Conservation (phyloP, 2,797 vertebrate species). For the Sebastes jordani region DNA sequence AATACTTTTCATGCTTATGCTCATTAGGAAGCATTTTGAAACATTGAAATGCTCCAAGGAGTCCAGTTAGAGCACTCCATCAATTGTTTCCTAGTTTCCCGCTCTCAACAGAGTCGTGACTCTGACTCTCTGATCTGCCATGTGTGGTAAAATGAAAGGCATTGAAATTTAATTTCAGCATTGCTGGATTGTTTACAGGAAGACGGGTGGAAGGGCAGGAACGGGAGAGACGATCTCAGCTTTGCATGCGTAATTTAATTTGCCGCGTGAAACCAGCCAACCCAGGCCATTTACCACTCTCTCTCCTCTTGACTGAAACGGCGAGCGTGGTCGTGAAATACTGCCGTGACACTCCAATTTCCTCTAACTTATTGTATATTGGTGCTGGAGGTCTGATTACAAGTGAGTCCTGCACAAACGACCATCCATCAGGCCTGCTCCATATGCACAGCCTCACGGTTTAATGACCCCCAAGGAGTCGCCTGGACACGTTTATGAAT, state of each 20-base stretch:
- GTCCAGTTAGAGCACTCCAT: background rate
- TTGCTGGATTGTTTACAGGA: slow-evolving; percentile 33
- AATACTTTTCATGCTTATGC: background rate
- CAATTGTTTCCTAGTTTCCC: background rate
- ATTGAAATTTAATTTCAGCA: slow-evolving; percentile 19
- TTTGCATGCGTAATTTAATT: slow-evolving; percentile 54
- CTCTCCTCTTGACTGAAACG: slow-evolving; percentile 2
- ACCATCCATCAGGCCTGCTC: slow-evolving; percentile 64
- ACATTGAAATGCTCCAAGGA: background rate
- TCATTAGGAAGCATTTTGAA: background rate
- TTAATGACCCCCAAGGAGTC: slow-evolving; percentile 64
- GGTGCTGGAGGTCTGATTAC: slow-evolving; percentile 65
- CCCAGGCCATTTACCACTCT: slow-evolving; percentile 25
- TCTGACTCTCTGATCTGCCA: slow-evolving; percentile 1
- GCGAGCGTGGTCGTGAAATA: slow-evolving; percentile 37
- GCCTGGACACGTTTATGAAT: slow-evolving; percentile 61
- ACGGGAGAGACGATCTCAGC: slow-evolving; percentile 14
- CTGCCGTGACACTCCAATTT: slow-evolving; percentile 58
- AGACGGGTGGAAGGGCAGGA: background rate
- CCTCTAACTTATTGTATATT: slow-evolving; percentile 62
- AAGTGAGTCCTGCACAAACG: slow-evolving; percentile 42
- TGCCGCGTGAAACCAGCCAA: slow-evolving; percentile 15
- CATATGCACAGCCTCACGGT: slow-evolving; percentile 57
- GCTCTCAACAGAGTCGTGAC: background rate
- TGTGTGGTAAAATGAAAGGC: slow-evolving; percentile 40